A percentile compares a stretch with the other conserved stretches of the same genome.
Evolutionary conservation across 2,113 vertebrate species (phyloP).

Genomic region (Syngnathus scovelli): DNA sequence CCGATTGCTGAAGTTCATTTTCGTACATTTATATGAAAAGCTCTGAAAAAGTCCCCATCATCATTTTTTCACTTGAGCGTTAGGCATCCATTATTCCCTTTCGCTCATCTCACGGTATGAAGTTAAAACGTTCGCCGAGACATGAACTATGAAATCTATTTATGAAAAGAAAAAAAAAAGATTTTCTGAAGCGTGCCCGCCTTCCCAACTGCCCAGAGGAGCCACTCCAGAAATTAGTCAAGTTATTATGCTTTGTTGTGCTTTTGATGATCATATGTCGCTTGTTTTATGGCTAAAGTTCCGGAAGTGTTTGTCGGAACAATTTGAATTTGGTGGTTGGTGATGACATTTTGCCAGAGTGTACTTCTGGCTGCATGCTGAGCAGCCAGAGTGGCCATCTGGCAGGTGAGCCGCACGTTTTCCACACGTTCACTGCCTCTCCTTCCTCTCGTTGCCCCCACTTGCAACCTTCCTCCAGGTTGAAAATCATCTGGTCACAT

Average conservation of each 20-base stretch:
- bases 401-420: constrained; percentile 57
- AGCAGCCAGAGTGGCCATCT: constrained; percentile 65
- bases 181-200: background rate
- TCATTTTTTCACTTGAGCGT: constrained; percentile 16
- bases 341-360: constrained; percentile 48
- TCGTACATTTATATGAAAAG: constrained; percentile 11
- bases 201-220: background rate
- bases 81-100: background rate
- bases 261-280: constrained; percentile 33
- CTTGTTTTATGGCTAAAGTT: constrained; percentile 38
- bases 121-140: background rate
- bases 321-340: constrained; percentile 47
- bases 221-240: background rate
- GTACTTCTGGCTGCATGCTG: constrained; percentile 51
- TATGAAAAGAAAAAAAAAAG: background rate
- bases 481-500: background rate
- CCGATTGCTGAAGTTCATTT: constrained; percentile 10
- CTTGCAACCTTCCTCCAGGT: background rate
- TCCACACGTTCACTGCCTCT: constrained; percentile 33
- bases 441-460: constrained; percentile 24
- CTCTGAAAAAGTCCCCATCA: background rate
- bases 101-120: background rate
- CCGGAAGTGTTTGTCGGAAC: constrained; percentile 50
- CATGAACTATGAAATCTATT: constrained; percentile 3
- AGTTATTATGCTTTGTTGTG: background rate